Base-by-base conservation (phyloP, 1,140 invertebrate species). In the Galleria mellonella region DNA sequence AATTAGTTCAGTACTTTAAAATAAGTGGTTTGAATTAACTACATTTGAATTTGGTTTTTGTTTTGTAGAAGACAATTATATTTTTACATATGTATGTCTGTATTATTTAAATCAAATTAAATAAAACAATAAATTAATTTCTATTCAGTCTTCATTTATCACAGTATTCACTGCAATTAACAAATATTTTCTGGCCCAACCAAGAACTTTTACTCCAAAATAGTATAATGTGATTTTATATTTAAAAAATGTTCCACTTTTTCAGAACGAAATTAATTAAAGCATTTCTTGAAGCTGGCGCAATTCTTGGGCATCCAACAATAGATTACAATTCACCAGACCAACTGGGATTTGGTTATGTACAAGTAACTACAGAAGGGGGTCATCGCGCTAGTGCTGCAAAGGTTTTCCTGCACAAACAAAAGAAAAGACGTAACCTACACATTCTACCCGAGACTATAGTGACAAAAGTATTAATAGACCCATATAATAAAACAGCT, bases 391-490 rank as follows among this genome's bases (percentile, higher is more conserved):
- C 86, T 50, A 88, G 90, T 47, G 81, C 83, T 31, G 92, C 87
- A 10, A 86, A 86, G 52, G 87, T 87, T 6, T 91, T 90, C 78
- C 72, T 88, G 79, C 89, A 67, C 75, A 90, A 63, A 15, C 78
- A 90, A 1, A 78, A 89, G 23, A 78, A 86, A 1, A 82, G 93
- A 38, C 62, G 64, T 11, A 96, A 96, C 68, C 70, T 96, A 9
- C 88, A 90, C 41, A 87, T 94, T 32, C 74, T 89, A 23, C 83
- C 89, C 7, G 75, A 87, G 30, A 82, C 86, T 7, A 82, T 79
- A 43, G 92, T 89, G 0, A 90, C 89, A 0, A 91, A 91, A 77
- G 77, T 96, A 13, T 62, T 91, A 1, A 90, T 92, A 28, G 85
- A 90, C 44, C 72, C 83, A 1, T 54, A 87, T n/a, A 89, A 88